Evolutionary conservation across 2,888 invertebrate genomes (phyloP).

Genomic region (Dorcus hopei): DNA sequence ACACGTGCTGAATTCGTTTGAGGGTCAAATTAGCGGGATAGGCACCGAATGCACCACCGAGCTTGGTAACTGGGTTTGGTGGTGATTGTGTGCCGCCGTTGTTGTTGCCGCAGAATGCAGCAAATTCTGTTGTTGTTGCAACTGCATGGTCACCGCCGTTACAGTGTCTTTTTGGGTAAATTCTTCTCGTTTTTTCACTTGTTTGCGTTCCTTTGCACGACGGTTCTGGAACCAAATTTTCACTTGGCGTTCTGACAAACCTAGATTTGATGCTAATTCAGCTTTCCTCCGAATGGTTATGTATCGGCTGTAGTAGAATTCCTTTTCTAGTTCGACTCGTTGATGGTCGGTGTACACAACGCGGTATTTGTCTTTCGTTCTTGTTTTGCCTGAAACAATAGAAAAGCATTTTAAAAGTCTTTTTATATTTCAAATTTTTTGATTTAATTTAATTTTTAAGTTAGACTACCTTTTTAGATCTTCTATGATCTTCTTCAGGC

Average conservation of each 20-base stretch:
- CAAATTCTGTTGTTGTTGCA: constrained; percentile 30
- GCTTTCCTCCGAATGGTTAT: constrained; percentile 94
- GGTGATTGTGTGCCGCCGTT: constrained; percentile 17
- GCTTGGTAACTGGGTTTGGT: constrained; percentile 40
- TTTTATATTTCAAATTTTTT: neutral
- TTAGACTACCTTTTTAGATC: too few relatives aligned
- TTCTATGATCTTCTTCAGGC: too few relatives aligned
- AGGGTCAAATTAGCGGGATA: constrained; percentile 53
- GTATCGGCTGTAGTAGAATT: constrained; percentile 74
- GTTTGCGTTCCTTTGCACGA: constrained; percentile 87
- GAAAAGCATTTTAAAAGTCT: constrained; percentile 6
- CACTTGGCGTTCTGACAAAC: constrained; percentile 88
- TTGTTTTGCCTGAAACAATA: constrained; percentile 83
- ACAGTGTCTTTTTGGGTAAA: constrained; percentile 15
- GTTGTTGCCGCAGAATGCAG: constrained; percentile 35
- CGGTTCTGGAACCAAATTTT: constrained; percentile 78
- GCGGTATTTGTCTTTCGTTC: constrained; percentile 98
- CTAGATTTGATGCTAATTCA: constrained; percentile 79
- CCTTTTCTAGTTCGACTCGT: constrained; percentile 60
- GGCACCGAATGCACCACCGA: constrained; percentile 20
- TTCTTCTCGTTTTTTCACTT: constrained; percentile 42
- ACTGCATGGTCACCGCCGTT: neutral
- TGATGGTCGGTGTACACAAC: constrained; percentile 98
- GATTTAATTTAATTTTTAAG: neutral
- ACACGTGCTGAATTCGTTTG: constrained; percentile 13